These are phyloP conservation scores for Synergus gifuensis DNA, from an alignment of 2,888 invertebrate genomes.

Conservation along the genomic window DNA sequence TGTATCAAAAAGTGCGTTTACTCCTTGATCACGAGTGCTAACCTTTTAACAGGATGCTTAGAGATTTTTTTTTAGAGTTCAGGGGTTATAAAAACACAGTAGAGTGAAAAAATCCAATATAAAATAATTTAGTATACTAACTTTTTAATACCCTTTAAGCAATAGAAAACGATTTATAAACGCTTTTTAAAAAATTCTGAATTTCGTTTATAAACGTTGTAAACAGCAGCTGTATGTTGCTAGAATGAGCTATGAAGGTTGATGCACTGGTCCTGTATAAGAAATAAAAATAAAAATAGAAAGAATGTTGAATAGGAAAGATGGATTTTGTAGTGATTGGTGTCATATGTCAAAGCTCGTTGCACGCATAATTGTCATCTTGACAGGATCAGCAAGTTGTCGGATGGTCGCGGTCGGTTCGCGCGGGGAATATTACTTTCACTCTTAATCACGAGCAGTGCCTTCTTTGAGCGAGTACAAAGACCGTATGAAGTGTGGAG, in stretches of 20 bases:
- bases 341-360: slow-evolving; percentile 35
- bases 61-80: no score
- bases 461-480: slow-evolving; percentile 39
- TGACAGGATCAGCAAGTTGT: slow-evolving; percentile 39
- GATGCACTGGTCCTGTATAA: background rate
- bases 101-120: no score
- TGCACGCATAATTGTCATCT: slow-evolving; percentile 30
- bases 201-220: no score
- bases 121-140: no score
- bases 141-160: no score
- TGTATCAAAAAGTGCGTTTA: no score
- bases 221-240: no score
- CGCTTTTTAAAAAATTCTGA: no score
- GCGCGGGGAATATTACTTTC: slow-evolving; percentile 40
- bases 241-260: background rate
- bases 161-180: no score
- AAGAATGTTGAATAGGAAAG: slow-evolving; percentile 5
- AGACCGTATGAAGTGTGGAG: slow-evolving; percentile 23
- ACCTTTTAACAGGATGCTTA: no score
- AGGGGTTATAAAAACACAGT: no score
- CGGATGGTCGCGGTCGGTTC: slow-evolving; percentile 34
- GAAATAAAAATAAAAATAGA: slow-evolving; percentile 37
- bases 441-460: slow-evolving; percentile 42
- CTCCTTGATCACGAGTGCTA: no score
- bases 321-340: slow-evolving; percentile 4